Conservation (phyloP, 2,888 invertebrate genomes). For the Rhorus exstirpatorius region DNA sequence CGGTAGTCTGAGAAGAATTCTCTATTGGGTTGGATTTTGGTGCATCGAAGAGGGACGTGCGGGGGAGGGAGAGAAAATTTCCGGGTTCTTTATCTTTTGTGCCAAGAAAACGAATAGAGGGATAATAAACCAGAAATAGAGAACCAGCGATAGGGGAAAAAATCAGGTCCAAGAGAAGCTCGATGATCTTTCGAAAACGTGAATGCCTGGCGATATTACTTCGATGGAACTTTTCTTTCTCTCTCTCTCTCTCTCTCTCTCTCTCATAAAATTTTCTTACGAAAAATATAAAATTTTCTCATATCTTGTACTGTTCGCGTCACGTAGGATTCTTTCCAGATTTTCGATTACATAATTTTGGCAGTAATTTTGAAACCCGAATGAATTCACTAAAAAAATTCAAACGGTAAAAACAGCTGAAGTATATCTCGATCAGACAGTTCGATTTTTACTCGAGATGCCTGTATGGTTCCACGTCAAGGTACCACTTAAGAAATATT, state of each 20-base stretch:
- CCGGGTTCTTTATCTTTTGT: neutral
- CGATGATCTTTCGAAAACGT: constrained; percentile 27
- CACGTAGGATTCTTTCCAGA: no score
- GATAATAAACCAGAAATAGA: neutral
- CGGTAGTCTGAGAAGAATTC: constrained; percentile 58
- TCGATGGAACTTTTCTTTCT: constrained; percentile 13
- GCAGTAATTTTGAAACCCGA: no score
- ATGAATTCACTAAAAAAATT: no score
- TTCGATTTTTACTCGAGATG: no score
- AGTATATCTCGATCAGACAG: no score
- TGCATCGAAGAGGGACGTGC: neutral
- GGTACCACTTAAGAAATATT: no score
- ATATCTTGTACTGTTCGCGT: no score
- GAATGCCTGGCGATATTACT: constrained; percentile 43
- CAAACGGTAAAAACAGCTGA: no score
- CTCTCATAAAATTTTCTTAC: no score
- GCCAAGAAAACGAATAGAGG: constrained; percentile 8
- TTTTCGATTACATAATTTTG: no score
- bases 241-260: constrained; percentile 12
- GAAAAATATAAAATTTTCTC: constrained; percentile 1
- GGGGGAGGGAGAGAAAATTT: neutral
- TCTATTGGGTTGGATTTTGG: constrained; percentile 22
- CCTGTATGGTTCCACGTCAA: no score
- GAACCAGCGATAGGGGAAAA: constrained; percentile 16
- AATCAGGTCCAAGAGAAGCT: constrained; percentile 13